Conservation (phyloP, 2,113 vertebrate genomes). For the Myrmecobius fasciatus region DNA sequence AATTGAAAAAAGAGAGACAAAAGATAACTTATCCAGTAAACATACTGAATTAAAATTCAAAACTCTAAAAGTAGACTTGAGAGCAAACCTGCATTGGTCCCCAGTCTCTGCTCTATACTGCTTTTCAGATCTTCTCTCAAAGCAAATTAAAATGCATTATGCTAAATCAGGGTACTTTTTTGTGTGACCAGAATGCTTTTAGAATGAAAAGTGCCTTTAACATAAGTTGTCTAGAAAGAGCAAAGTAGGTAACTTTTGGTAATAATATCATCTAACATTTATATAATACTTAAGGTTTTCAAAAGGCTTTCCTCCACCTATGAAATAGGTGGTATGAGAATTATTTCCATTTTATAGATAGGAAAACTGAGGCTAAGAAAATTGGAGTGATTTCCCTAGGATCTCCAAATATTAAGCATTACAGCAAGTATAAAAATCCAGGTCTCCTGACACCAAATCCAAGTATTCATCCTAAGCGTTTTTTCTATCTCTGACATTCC, state of each 20-base stretch:
- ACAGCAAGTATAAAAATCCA: background rate
- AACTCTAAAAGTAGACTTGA: background rate
- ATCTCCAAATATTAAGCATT: background rate
- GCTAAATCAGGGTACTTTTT: background rate
- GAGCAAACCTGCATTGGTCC: background rate
- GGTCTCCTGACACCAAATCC: background rate
- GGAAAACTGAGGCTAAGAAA: background rate
- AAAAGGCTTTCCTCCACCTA: background rate
- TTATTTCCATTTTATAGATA: background rate
- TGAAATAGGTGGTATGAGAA: background rate
- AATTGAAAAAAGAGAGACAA: too few species aligned
- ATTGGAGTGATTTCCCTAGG: background rate
- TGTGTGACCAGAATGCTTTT: background rate
- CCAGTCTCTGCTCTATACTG: background rate
- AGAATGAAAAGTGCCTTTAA: constrained; percentile 56
- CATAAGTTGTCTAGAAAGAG: constrained; percentile 68
- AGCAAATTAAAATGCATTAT: background rate
- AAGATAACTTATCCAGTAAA: background rate
- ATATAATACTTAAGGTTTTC: background rate
- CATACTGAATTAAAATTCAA: background rate
- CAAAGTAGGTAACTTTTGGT: constrained; percentile 33
- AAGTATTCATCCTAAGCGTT: background rate
- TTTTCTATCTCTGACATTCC: background rate
- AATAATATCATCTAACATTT: background rate
- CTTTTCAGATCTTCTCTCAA: background rate